Conservation (phyloP, 2,888 invertebrate genomes). For the Drosophila multiciliata region DNA sequence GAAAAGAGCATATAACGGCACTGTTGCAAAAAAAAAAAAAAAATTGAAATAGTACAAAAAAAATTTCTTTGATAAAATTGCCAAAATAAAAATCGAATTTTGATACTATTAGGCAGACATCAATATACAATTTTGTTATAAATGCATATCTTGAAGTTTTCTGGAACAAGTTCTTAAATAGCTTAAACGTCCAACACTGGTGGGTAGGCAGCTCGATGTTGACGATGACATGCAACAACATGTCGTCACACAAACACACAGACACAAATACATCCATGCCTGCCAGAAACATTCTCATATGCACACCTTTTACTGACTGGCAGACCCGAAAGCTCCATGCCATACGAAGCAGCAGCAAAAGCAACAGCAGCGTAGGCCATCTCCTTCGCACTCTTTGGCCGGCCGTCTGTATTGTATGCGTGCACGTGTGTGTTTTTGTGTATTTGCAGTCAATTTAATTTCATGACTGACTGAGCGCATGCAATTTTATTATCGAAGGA, state of each 20-base stretch:
- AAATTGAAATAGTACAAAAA: neutral
- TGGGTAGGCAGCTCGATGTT: constrained; percentile 40
- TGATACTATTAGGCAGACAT: neutral
- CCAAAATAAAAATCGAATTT: neutral
- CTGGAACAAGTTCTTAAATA: neutral
- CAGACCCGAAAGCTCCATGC: constrained; percentile 39
- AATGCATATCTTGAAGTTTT: neutral
- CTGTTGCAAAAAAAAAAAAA: neutral
- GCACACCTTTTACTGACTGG: constrained; percentile 60
- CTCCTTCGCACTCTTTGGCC: constrained; percentile 32
- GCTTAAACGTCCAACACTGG: constrained; percentile 1
- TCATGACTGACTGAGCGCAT: constrained; percentile 82
- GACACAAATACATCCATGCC: constrained; percentile 25
- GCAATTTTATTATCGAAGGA: constrained; percentile 78
- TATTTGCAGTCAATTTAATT: constrained; percentile 83
- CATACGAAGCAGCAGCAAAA: constrained; percentile 13
- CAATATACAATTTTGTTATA: neutral
- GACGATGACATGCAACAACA: constrained; percentile 71
- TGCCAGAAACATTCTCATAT: constrained; percentile 38
- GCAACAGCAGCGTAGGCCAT: constrained; percentile 21
- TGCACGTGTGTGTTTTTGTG: constrained; percentile 23
- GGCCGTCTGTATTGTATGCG: neutral
- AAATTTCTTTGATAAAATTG: neutral
- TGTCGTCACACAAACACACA: constrained; percentile 52
- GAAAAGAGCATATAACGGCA: neutral